phyloP scores from a whole-genome alignment of 2,113 vertebrate genomes.

The Saguinus midas region DNA sequence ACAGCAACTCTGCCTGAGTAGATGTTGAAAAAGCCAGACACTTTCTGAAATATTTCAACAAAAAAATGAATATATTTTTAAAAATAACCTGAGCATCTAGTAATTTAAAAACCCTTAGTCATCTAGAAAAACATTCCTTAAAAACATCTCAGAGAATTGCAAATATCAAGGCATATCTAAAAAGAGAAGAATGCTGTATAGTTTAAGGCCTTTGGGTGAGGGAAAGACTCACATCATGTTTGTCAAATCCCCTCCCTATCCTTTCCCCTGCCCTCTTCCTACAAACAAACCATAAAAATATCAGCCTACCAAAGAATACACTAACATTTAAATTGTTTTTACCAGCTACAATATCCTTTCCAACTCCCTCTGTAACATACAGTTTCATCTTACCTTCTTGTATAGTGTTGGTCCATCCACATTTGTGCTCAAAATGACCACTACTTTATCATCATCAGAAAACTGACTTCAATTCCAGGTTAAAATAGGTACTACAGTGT shows the following conservation, averaged over 20 bases:
- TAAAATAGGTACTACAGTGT: conserved; percentile 54
- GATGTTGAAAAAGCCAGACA: background rate
- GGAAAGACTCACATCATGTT: background rate
- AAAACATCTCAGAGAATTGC: background rate
- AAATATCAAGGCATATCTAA: background rate
- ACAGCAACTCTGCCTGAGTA: background rate
- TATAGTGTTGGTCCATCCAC: conserved; percentile 62
- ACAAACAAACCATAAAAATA: conserved; percentile 25
- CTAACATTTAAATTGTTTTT: conserved; percentile 6
- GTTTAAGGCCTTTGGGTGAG: background rate
- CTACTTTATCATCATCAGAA: conserved; percentile 57
- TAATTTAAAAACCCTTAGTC: background rate
- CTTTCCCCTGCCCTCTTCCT: background rate
- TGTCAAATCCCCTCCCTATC: background rate
- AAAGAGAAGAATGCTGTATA: background rate
- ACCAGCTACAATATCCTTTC: background rate
- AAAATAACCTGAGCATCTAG: background rate
- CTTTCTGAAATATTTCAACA: background rate
- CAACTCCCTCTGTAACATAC: background rate
- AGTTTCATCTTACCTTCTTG: conserved; percentile 56
- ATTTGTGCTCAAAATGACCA: conserved; percentile 61
- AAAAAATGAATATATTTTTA: background rate
- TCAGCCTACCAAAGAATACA: background rate
- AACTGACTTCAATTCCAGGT: conserved; percentile 51
- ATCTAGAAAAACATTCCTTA: background rate